Conservation (phyloP, 2,888 invertebrate genomes). For the Sericinus montela region DNA sequence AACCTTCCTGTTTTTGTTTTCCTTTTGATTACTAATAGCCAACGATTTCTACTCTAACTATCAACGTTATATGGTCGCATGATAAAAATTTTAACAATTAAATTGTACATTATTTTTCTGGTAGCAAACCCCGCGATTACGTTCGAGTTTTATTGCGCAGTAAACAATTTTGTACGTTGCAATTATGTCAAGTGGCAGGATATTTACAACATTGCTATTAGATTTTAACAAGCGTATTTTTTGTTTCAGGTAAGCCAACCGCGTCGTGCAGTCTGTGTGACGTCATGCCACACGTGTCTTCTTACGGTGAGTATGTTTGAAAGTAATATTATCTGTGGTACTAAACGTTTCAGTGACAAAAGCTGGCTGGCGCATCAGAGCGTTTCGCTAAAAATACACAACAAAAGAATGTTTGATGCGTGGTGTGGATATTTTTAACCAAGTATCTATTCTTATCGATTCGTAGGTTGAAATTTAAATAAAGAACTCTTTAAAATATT, state of each 20-base stretch:
- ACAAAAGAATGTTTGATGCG: not conserved
- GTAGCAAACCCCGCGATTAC: not conserved
- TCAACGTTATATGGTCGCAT: not conserved
- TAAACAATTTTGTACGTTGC: not conserved
- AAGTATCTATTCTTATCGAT: not conserved
- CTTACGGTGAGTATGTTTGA: slow-evolving; percentile 52
- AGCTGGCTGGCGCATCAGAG: not conserved
- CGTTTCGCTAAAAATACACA: slow-evolving; percentile 4
- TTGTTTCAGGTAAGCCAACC: slow-evolving; percentile 69
- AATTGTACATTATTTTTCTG: not conserved
- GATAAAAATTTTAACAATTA: not conserved
- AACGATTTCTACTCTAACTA: too few species aligned
- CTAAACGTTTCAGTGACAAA: not conserved
- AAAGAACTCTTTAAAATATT: not conserved
- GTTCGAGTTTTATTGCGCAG: not conserved
- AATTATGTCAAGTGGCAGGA: not conserved
- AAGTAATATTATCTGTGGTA: slow-evolving; percentile 2
- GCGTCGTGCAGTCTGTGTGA: slow-evolving; percentile 53
- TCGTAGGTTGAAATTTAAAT: not conserved
- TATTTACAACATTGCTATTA: not conserved
- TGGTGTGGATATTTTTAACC: not conserved
- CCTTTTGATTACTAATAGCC: too few species aligned
- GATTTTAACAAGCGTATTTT: slow-evolving; percentile 16
- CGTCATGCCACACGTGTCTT: slow-evolving; percentile 37
- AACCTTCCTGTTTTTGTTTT: too few species aligned